phyloP scores from a whole-genome alignment of 2,113 vertebrate genomes.

The Cathartes aura region DNA sequence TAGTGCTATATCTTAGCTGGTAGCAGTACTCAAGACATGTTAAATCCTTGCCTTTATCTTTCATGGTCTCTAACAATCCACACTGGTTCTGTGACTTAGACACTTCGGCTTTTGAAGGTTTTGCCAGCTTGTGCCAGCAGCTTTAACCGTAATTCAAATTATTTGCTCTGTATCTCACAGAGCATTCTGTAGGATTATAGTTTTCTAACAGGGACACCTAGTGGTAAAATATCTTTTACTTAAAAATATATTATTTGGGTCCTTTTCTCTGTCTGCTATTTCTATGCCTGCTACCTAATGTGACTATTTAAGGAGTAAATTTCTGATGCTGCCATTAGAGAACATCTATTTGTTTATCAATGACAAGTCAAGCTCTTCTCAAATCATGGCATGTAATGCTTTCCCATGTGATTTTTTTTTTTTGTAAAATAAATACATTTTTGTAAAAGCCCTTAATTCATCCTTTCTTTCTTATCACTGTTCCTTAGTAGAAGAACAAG shows the following conservation, averaged over 20 bases:
- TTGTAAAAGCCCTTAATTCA: background rate
- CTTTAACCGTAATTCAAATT: background rate
- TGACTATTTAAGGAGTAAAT: background rate
- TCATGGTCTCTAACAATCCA: background rate
- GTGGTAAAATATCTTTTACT: background rate
- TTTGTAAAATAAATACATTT: background rate
- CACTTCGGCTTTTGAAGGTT: background rate
- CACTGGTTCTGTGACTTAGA: background rate
- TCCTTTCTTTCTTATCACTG: background rate
- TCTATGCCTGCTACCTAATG: background rate
- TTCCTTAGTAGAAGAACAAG: background rate
- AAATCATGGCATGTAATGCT: background rate
- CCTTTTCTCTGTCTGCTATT: background rate
- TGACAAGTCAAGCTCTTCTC: background rate
- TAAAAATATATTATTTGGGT: background rate
- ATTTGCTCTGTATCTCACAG: background rate
- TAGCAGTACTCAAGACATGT: background rate
- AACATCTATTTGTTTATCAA: background rate
- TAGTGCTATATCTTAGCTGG: background rate
- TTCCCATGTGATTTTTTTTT: background rate
- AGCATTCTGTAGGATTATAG: background rate
- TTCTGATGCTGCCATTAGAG: background rate
- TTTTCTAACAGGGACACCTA: constrained; percentile 29
- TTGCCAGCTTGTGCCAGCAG: background rate
- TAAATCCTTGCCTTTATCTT: background rate